Percentiles rank a stretch among this genome's conserved stretches.
Conservation (phyloP, 2,113 vertebrate species). For the Amblyopsis rosae region DNA sequence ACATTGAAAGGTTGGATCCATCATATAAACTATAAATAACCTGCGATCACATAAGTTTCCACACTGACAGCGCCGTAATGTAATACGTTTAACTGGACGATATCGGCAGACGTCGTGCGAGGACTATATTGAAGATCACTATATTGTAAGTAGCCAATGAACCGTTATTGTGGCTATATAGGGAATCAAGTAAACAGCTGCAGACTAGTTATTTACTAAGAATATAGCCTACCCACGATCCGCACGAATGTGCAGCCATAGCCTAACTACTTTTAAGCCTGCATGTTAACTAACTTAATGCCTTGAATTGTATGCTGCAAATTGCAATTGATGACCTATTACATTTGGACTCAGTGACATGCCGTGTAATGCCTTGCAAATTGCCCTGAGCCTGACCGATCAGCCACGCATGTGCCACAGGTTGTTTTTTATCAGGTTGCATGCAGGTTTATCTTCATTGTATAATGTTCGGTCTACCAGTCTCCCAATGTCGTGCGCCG, state of each 20-base stretch:
- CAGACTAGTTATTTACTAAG: neutral
- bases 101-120: constrained; percentile 22
- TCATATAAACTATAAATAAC: neutral
- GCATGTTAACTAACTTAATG: neutral
- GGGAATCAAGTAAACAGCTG: constrained; percentile 37
- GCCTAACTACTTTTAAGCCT: too few species aligned
- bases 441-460: neutral
- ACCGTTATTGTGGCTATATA: constrained; percentile 24
- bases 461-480: neutral
- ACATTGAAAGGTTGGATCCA: constrained; percentile 13
- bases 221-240: neutral
- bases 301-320: neutral
- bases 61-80: constrained; percentile 21
- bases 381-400: neutral
- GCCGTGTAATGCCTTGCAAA: neutral
- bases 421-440: constrained; percentile 37
- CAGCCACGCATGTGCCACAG: constrained; percentile 48
- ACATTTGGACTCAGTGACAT: neutral
- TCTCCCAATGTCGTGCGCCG: neutral
- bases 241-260: too few species aligned
- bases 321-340: neutral
- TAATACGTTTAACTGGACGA: constrained; percentile 14
- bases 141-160: constrained; percentile 56
- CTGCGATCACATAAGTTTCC: neutral
- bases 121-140: constrained; percentile 38